phyloP scores from a whole-genome alignment of 2,888 invertebrate genomes.

The Rhingia rostrata region DNA sequence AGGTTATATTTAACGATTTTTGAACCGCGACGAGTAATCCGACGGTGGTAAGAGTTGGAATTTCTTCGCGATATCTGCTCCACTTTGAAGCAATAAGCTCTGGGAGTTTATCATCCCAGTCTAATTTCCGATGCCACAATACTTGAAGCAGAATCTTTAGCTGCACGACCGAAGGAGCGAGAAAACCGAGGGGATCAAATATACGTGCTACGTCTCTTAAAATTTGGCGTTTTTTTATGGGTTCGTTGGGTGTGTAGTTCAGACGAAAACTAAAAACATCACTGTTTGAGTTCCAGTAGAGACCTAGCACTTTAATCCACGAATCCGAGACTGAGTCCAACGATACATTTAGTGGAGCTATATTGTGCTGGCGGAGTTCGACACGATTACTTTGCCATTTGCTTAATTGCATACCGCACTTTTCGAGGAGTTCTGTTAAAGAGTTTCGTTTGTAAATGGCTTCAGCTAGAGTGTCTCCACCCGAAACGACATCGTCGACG shows the following conservation, averaged over 20 bases:
- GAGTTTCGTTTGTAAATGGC: too few species aligned
- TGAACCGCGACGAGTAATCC: too few species aligned
- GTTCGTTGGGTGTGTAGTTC: too few species aligned
- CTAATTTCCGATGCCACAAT: too few species aligned
- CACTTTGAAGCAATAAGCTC: too few species aligned
- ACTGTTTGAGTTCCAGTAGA: constrained; percentile 55
- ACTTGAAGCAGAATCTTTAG: constrained; percentile 67
- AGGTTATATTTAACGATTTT: constrained; percentile 18
- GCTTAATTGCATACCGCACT: constrained; percentile 49
- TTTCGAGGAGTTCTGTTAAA: too few species aligned
- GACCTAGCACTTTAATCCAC: constrained; percentile 55
- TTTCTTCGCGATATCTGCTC: too few species aligned
- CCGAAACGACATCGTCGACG: too few species aligned
- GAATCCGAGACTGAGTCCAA: constrained; percentile 8
- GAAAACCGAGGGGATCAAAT: constrained; percentile 67
- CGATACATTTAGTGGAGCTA: constrained; percentile 16
- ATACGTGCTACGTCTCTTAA: constrained; percentile 32
- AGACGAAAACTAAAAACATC: too few species aligned
- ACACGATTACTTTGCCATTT: constrained; percentile 27
- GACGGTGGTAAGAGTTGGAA: too few species aligned
- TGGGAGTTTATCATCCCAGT: too few species aligned
- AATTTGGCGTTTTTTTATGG: constrained; percentile 35
- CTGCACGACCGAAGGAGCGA: constrained; percentile 58
- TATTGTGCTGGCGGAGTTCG: constrained; percentile 53
- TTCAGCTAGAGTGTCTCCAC: too few species aligned